Conservation (phyloP, 2,797 vertebrate genomes). For the Chloroceryle amazona region DNA sequence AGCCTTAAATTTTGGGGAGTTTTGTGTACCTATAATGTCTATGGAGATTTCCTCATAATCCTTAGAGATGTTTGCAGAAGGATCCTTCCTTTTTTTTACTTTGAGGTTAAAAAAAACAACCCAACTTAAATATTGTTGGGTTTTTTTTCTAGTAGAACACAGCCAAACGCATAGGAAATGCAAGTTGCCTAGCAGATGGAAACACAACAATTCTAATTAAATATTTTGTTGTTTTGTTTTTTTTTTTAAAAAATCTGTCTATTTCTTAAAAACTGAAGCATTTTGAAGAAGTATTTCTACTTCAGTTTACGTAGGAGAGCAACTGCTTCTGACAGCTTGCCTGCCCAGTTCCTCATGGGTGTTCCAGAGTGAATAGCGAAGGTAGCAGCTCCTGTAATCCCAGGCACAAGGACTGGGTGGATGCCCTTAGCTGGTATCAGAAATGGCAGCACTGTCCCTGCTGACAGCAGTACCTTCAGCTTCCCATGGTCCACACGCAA, state of each 20-base stretch:
- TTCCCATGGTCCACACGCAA: background rate
- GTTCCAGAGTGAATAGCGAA: no score
- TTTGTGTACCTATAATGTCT: background rate
- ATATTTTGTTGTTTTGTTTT: no score
- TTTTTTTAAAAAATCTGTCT: background rate
- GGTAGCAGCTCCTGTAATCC: background rate
- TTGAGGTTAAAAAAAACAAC: background rate
- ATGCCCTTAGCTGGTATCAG: accelerated
- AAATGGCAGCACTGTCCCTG: background rate
- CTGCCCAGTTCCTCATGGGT: background rate
- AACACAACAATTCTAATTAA: background rate
- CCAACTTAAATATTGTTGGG: background rate
- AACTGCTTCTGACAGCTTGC: no score
- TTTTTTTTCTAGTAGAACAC: background rate
- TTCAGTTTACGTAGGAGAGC: background rate
- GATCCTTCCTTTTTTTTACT: background rate
- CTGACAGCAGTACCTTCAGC: background rate
- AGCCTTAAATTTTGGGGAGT: background rate
- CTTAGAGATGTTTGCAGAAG: background rate
- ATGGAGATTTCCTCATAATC: background rate
- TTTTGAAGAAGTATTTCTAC: background rate
- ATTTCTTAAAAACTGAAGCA: background rate
- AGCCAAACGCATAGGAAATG: background rate
- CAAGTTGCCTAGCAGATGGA: background rate
- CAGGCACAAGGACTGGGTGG: accelerated